Base-by-base conservation (phyloP, 1,140 invertebrate species). In the Holotrichia oblita region DNA sequence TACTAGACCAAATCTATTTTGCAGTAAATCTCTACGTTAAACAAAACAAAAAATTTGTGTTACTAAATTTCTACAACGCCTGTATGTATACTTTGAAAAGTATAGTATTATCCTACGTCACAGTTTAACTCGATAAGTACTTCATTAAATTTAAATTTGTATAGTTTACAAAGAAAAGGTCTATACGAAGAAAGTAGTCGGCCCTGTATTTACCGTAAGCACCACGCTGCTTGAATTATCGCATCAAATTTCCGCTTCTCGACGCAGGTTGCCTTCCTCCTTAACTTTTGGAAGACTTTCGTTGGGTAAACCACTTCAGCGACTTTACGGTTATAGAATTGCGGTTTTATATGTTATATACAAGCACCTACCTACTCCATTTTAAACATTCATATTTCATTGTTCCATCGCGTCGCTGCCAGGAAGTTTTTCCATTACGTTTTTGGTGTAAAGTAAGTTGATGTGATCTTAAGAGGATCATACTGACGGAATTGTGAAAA, bases 111-210 rank as follows among this genome's bases (percentile, higher is more conserved):
- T 34, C 27, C 27, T 34, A 34, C 27, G 2, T 34, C 27, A 4
- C 27, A 34, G 27, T 34, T 34, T 34, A 34, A 34, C 27, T 34
- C 27, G 27, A 34, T 34, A 34, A 34, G 27, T 34, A 34, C 27
- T 55, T 17, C 48, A 55, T 55, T 55, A n/a, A n/a, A 55, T 55
- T 55, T 55, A 55, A 55, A 55, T n/a, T 55, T n/a, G 48, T 55
- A 6, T 55, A n/a, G 17, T 14, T 17, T 7, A 55, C 48, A 17
- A 17, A 55, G 14, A n/a, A n/a, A n/a, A n/a, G n/a, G n/a, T n/a
- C n/a, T n/a, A n/a, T 7, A 55, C 48, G 6, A 17, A 55, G 14
- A 55, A 14, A n/a, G 7, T 55, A 55, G 14, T 17, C 48, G 14
- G 48, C 17, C 17, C 48, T 55, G n/a, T 17, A 55, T 55, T 55